Evolutionary conservation across 2,888 invertebrate genomes (phyloP).

Genomic region (Eristalis arbustorum): DNA sequence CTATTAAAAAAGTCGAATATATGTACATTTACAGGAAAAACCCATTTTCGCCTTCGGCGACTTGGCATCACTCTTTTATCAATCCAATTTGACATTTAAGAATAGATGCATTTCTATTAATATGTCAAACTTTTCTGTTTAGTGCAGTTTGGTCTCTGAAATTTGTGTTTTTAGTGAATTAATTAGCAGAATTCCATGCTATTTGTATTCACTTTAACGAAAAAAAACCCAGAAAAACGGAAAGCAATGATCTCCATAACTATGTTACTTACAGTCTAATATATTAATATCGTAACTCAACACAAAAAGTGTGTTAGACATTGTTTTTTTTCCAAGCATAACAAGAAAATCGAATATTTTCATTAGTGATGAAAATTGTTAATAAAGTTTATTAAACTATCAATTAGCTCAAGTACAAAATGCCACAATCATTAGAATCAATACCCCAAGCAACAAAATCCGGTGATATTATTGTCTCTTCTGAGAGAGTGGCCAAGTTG

Average conservation of each 20-base stretch:
- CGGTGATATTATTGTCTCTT: conserved; percentile 71
- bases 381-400: neutral
- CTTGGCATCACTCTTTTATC: conserved; percentile 16
- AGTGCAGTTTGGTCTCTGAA: conserved; percentile 22
- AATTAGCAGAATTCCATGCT: conserved; percentile 9
- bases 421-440: conserved; percentile 33
- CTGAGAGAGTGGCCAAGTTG: conserved; percentile 72
- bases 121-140: conserved; percentile 60
- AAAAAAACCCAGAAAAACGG: neutral
- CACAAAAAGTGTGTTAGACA: neutral
- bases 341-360: neutral
- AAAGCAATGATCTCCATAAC: neutral
- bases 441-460: conserved; percentile 54
- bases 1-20: too few species aligned
- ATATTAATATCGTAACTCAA: neutral
- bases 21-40: too few species aligned
- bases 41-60: neutral
- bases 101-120: conserved; percentile 29
- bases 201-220: neutral
- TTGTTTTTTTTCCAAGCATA: neutral
- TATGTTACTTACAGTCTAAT: neutral
- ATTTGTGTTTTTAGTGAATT: conserved; percentile 48
- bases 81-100: conserved; percentile 21
- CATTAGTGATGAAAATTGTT: neutral
- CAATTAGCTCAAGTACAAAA: conserved; percentile 6